These are phyloP conservation scores for Varanus salvator DNA, from an alignment of 2,113 vertebrate genomes.

Conservation along the genomic window DNA sequence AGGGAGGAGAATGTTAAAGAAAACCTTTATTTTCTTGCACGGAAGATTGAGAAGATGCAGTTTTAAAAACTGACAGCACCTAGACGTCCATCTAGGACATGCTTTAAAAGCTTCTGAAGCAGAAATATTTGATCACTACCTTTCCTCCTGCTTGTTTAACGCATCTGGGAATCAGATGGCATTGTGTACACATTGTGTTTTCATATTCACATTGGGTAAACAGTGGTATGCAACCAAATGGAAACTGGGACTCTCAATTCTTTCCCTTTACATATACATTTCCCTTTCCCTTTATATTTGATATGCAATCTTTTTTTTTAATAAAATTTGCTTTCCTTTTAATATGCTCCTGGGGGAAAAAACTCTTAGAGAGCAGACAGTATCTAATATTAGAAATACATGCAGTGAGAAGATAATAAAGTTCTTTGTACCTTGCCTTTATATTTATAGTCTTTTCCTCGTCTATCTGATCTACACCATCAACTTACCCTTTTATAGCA, in stretches of 20 bases:
- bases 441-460: background rate
- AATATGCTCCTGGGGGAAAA: background rate
- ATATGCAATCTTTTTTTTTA: background rate
- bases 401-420: background rate
- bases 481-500: background rate
- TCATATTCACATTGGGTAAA: background rate
- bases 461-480: too few species aligned
- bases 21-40: background rate
- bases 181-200: background rate
- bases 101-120: background rate
- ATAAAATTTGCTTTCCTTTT: background rate
- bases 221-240: background rate
- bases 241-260: background rate
- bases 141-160: conserved; percentile 2
- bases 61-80: background rate
- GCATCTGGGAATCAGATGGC: background rate
- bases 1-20: background rate
- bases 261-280: background rate
- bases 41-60: background rate
- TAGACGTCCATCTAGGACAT: background rate
- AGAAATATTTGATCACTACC: conserved; percentile 7
- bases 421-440: background rate
- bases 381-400: background rate
- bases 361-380: background rate
- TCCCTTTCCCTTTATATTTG: too few species aligned